These are phyloP conservation scores for Gila robusta DNA, from an alignment of 2,797 vertebrate species.

Conservation along the genomic window DNA sequence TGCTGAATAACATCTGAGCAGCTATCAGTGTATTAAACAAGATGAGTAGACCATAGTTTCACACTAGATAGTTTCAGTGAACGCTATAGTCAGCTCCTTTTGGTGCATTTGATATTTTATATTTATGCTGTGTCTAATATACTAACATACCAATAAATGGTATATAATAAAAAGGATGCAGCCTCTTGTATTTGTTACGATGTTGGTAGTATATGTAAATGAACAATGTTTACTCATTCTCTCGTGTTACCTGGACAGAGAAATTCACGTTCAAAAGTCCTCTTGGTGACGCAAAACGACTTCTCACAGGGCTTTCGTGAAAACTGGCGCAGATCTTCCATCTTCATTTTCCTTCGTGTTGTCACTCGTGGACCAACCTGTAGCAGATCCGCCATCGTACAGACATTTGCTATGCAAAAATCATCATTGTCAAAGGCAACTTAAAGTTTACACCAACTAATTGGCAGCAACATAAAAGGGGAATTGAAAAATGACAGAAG, in stretches of 20 bases:
- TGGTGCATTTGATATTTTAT: constrained; percentile 14
- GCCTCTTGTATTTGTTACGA: not conserved
- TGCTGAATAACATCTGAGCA: constrained; percentile 21
- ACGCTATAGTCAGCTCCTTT: constrained; percentile 28
- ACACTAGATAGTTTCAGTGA: not conserved
- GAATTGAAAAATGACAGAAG: constrained; percentile 67
- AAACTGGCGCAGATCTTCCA: not conserved
- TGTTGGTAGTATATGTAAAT: not conserved
- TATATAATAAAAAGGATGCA: not conserved
- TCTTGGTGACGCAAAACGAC: no score
- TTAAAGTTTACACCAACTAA: constrained; percentile 74
- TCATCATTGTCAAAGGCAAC: constrained; percentile 66
- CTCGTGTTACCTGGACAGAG: not conserved
- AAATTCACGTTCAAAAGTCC: not conserved
- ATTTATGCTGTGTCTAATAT: not conserved
- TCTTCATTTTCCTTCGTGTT: constrained; percentile 39
- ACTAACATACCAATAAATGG: not conserved
- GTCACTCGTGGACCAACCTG: constrained; percentile 33
- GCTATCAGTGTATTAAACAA: constrained; percentile 36
- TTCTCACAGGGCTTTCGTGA: not conserved
- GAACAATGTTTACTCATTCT: not conserved
- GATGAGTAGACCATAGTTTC: constrained; percentile 29
- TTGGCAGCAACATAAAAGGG: constrained; percentile 75
- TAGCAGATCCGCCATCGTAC: constrained; percentile 7
- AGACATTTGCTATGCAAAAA: constrained; percentile 62